A percentile compares a stretch with the other conserved stretches of the same genome.
These are phyloP conservation scores for Nothocercus nigrocapillus DNA, from an alignment of 2,113 vertebrate genomes.

Conservation along the genomic window DNA sequence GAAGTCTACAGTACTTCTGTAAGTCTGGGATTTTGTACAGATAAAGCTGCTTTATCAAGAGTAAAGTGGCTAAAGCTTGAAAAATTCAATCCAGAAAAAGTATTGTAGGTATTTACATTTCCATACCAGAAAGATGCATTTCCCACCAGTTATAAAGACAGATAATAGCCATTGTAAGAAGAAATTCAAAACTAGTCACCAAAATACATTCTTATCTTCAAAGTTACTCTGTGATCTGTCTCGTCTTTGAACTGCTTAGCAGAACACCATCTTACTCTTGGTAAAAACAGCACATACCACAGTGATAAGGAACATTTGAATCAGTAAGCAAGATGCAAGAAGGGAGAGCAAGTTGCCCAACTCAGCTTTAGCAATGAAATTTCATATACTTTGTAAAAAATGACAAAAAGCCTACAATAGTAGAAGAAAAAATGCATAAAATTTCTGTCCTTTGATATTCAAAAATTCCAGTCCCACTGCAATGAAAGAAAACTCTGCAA, in stretches of 20 bases:
- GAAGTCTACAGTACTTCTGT: background rate
- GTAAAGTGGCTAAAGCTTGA: background rate
- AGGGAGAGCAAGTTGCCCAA: background rate
- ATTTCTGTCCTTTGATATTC: background rate
- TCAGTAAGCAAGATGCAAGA: background rate
- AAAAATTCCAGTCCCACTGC: background rate
- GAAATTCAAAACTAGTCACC: background rate
- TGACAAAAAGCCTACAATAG: background rate
- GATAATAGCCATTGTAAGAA: background rate
- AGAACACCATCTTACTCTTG: background rate
- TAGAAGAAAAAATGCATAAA: rapidly evolving
- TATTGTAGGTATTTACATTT: background rate
- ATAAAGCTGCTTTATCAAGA: background rate
- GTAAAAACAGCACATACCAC: background rate
- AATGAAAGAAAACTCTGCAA: background rate
- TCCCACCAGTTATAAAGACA: background rate
- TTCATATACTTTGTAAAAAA: background rate
- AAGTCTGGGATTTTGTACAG: background rate
- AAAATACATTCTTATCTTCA: background rate
- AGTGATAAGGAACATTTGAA: background rate
- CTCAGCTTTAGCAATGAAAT: background rate
- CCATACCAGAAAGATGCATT: background rate
- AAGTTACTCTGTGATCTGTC: background rate
- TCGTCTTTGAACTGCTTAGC: background rate
- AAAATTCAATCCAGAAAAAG: background rate